Percentiles rank a stretch among this genome's conserved stretches.
phyloP scores from a whole-genome alignment of 2,888 invertebrate species.

The Tipula confusa region DNA sequence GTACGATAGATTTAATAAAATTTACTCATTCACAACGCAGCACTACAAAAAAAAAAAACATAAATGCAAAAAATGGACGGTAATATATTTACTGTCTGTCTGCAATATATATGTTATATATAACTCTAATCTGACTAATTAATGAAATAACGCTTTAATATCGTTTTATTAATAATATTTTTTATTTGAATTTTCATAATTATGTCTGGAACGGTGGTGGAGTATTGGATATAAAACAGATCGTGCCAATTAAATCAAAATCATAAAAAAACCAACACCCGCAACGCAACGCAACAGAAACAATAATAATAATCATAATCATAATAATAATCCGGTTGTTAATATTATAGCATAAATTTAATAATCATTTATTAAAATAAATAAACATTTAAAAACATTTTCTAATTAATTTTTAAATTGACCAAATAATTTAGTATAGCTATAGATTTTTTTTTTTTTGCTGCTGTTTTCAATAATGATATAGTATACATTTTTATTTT shows the following conservation, averaged over 20 bases:
- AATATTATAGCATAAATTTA: not conserved
- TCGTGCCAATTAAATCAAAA: not conserved
- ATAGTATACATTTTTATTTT: not conserved
- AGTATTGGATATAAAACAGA: not conserved
- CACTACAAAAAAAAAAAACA: too few species aligned
- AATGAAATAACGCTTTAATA: not conserved
- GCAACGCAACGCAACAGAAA: not conserved
- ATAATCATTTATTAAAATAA: not conserved
- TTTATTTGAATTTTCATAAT: not conserved
- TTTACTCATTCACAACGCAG: not conserved
- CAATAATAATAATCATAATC: not conserved
- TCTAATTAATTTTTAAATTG: conserved; percentile 12
- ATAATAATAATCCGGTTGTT: not conserved
- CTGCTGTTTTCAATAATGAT: not conserved
- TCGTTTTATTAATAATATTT: not conserved
- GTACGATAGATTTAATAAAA: not conserved
- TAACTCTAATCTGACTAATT: not conserved
- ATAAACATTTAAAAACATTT: not conserved
- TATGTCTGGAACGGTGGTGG: not conserved
- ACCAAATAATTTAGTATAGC: not conserved
- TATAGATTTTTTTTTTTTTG: not conserved
- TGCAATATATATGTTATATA: not conserved
- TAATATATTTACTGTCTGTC: not conserved
- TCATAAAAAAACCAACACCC: not conserved
- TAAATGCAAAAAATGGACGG: not conserved